Conservation (phyloP, 2,797 vertebrate species). For the Microctenopoma lineatum region DNA sequence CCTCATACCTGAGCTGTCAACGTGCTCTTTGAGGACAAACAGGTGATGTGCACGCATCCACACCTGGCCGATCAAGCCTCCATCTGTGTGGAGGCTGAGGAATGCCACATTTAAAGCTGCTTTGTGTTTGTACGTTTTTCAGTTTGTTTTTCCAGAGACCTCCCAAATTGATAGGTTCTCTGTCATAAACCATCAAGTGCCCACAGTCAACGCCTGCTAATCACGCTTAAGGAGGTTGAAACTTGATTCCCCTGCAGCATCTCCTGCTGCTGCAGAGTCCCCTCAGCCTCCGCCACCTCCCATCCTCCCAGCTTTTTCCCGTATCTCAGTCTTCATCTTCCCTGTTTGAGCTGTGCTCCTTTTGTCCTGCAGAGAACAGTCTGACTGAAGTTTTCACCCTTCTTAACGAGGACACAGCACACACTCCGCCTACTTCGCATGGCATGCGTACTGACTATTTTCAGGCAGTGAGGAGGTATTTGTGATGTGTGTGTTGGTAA, state of each 20-base stretch:
- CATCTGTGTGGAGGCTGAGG: slow-evolving; percentile 19
- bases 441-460: slow-evolving; percentile 82
- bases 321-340: slow-evolving; percentile 16
- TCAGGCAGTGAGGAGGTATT: slow-evolving; percentile 70
- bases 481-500: slow-evolving; percentile 25
- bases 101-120: slow-evolving; percentile 20
- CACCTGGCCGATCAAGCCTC: slow-evolving; percentile 41
- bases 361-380: slow-evolving; percentile 33
- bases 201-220: slow-evolving; percentile 31
- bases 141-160: not conserved
- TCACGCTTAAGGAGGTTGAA: slow-evolving; percentile 24
- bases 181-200: not conserved
- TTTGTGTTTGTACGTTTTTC: not conserved
- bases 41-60: slow-evolving; percentile 13
- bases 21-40: slow-evolving; percentile 5
- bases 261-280: slow-evolving; percentile 54
- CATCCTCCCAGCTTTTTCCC: slow-evolving; percentile 15
- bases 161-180: not conserved
- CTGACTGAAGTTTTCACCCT: slow-evolving; percentile 41
- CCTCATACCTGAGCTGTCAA: slow-evolving; percentile 1
- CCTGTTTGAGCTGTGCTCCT: slow-evolving; percentile 38
- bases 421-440: slow-evolving; percentile 53
- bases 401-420: slow-evolving; percentile 29
- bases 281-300: not conserved
- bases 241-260: slow-evolving; percentile 52